phyloP scores from a whole-genome alignment of 1,140 invertebrate genomes.

The Whitmania pigra region DNA sequence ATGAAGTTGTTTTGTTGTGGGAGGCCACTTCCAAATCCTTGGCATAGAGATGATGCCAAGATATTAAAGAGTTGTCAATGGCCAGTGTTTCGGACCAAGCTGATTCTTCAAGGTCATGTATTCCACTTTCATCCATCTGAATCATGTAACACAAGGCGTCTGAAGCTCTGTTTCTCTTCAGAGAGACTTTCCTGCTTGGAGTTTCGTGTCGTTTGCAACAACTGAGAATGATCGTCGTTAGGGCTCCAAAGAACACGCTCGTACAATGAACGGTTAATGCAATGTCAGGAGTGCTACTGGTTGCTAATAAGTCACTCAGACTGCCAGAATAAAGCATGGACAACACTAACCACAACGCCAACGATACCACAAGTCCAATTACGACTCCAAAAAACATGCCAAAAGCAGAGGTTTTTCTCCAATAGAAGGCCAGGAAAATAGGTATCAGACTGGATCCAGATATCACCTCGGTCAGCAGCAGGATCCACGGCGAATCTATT shows the following conservation, averaged over 20 bases:
- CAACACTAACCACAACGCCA: conserved; percentile 14
- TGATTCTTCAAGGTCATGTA: neutral
- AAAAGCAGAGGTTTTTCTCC: conserved; percentile 8
- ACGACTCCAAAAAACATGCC: conserved; percentile 15
- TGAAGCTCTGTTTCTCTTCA: neutral
- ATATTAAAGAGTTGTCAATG: conserved; percentile 1
- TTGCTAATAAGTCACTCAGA: neutral
- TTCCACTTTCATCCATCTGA: neutral
- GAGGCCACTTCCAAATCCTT: neutral
- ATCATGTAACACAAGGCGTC: neutral
- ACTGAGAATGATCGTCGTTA: neutral
- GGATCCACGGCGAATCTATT: neutral
- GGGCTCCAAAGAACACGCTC: neutral
- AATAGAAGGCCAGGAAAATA: conserved; percentile 15
- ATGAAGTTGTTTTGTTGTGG: neutral
- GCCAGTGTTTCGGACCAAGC: neutral
- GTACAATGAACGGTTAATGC: neutral
- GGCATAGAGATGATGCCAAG: neutral
- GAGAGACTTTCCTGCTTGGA: neutral
- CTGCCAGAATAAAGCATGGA: neutral
- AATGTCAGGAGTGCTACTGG: neutral
- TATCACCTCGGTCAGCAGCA: conserved; percentile 16
- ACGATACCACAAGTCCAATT: conserved; percentile 1
- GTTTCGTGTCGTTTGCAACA: neutral
- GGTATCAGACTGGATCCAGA: conserved; percentile 17